Evolutionary conservation across 2,797 vertebrate genomes (phyloP).

Genomic region (Eremophila alpestris): DNA sequence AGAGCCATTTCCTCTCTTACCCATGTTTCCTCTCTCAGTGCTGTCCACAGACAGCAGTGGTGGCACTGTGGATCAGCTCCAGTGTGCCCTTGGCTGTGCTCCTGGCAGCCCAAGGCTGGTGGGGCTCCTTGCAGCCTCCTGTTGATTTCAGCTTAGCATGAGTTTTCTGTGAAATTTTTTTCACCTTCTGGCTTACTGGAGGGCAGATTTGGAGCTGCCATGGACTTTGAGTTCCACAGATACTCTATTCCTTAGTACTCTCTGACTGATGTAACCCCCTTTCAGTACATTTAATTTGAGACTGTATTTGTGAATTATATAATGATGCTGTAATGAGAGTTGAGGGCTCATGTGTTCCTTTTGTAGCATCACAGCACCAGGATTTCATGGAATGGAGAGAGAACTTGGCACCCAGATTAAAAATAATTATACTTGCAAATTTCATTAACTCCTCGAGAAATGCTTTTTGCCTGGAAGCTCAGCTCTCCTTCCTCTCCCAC

Average conservation of each 20-base stretch:
- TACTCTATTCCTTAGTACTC: background rate
- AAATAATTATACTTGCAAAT: conserved; percentile 39
- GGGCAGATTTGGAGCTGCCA: background rate
- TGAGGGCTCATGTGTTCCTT: background rate
- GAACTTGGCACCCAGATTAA: background rate
- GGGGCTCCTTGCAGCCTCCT: background rate
- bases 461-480: background rate
- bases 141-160: background rate
- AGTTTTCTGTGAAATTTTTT: background rate
- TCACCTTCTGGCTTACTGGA: background rate
- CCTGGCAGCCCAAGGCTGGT: background rate
- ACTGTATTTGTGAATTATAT: conserved; percentile 1
- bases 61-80: background rate
- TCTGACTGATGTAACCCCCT: background rate
- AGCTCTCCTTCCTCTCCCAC: background rate
- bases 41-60: background rate
- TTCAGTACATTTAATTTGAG: background rate
- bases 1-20: background rate
- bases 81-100: too few species aligned
- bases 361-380: background rate
- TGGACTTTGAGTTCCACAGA: background rate
- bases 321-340: background rate
- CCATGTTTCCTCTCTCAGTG: background rate
- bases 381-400: background rate
- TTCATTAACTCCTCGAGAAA: conserved; percentile 15